A percentile compares a stretch with the other conserved stretches of the same genome.
Conservation (phyloP, 2,888 invertebrate species). For the Nomada hirtipes region DNA sequence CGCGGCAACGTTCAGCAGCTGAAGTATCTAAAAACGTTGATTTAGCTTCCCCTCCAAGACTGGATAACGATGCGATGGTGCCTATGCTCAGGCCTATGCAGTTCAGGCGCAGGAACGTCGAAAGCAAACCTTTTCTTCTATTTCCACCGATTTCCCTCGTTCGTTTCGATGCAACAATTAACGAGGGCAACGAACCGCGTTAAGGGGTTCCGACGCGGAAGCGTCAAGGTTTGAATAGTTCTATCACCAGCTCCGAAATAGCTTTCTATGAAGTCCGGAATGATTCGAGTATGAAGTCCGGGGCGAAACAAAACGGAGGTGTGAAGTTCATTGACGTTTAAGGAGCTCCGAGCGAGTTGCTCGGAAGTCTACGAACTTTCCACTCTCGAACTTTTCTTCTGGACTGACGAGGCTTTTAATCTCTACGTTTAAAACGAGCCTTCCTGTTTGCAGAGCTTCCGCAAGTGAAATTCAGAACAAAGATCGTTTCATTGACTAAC, state of each 20-base stretch:
- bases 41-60: too few relatives aligned
- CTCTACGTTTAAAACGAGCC: not conserved
- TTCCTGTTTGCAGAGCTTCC: not conserved
- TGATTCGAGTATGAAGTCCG: conserved; percentile 23
- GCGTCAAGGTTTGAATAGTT: conserved; percentile 7
- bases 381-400: not conserved
- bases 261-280: conserved; percentile 18
- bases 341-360: conserved; percentile 22
- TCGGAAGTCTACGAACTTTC: conserved; percentile 1
- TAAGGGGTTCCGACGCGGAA: conserved; percentile 26
- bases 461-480: not conserved
- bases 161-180: conserved; percentile 46
- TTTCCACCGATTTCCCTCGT: conserved; percentile 10
- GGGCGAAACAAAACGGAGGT: not conserved
- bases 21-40: too few relatives aligned
- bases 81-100: too few relatives aligned
- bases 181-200: conserved; percentile 27
- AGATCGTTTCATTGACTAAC: not conserved
- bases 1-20: too few relatives aligned
- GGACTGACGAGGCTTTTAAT: not conserved
- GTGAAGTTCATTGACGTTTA: conserved; percentile 31
- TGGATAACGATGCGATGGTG: too few relatives aligned
- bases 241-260: conserved; percentile 18
- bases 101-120: not conserved
- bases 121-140: not conserved